Evolutionary conservation across 2,113 vertebrate species (phyloP).

Genomic region (Chrysemys picta): DNA sequence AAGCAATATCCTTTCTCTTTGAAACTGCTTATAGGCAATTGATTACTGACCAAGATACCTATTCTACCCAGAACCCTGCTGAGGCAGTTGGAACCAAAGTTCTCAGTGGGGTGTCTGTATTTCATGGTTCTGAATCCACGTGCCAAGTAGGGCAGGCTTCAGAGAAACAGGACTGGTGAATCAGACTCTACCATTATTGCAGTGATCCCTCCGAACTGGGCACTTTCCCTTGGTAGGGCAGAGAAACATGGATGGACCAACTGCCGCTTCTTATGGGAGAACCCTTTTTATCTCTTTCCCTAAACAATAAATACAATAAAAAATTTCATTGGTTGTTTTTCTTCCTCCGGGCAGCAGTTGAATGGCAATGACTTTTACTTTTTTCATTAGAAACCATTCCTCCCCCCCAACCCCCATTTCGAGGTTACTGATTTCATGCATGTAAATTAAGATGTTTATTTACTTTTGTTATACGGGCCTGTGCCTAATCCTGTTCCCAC

Average conservation of each 20-base stretch:
- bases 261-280: neutral
- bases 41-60: neutral
- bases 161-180: neutral
- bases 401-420: neutral
- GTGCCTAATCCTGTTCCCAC: neutral
- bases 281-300: neutral
- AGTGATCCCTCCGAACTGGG: neutral
- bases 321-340: conserved; percentile 49
- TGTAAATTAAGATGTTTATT: conserved; percentile 47
- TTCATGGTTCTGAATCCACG: fast-evolving
- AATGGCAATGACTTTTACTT: conserved; percentile 36
- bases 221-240: neutral
- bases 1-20: neutral
- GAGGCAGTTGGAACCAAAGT: neutral
- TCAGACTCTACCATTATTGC: neutral
- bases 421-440: conserved; percentile 12
- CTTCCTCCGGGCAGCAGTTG: conserved; percentile 38
- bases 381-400: conserved; percentile 19
- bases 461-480: conserved; percentile 1
- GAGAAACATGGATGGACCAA: neutral
- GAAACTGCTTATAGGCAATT: neutral
- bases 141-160: neutral
- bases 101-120: neutral
- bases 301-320: conserved; percentile 37
- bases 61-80: neutral